Base-by-base conservation (phyloP, 2,113 vertebrate genomes). In the Ophthalmolycus amberensis region DNA sequence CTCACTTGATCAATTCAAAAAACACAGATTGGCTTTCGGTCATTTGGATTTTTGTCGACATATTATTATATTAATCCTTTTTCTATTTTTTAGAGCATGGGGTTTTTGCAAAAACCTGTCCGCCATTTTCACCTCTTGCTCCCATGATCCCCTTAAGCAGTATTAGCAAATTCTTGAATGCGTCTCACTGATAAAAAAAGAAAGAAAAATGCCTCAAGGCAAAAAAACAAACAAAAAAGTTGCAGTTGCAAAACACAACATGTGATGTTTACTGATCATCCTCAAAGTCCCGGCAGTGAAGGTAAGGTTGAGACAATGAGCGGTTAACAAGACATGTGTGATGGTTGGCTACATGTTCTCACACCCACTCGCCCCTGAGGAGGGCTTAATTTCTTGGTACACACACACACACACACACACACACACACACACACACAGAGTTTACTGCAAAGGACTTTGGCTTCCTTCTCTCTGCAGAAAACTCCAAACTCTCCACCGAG, bases 401-500 rank as follows among this genome's bases (percentile, higher is more conserved):
- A 22, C 18, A n/a, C 62, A 5, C 69, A 42, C 18, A 27, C 72
- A 4, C 69, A n/a, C 16, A 25, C 71, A 8, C 68, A 40, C 20
- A 29, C 71, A 10, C 69, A 32, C 16, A 29, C 71, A 4, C 68
- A 29, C 20, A 29, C 71, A 10, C 63, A 37, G 9, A 29, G 29
- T 79, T 80, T 48, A 46, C 25, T 60, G 42, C 66, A 27, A 80
- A 80, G 91, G 89, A 90, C 91, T 89, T 88, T 86, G 88, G 81
- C 77, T 90, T 82, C 77, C 62, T 70, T 34, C 29, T 56, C 22
- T 65, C 50, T 54, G 58, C 79, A 91, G 78, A 85, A 81, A 84
- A 71, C 40, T 72, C 48, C 50, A 59, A 64, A 50, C 70, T 48
- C 74, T 75, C 48, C 73, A 73, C 12, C 60, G 44, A 15, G 27